These are phyloP conservation scores for Chascanopsetta lugubris DNA, from an alignment of 2,113 vertebrate genomes.

Conservation along the genomic window DNA sequence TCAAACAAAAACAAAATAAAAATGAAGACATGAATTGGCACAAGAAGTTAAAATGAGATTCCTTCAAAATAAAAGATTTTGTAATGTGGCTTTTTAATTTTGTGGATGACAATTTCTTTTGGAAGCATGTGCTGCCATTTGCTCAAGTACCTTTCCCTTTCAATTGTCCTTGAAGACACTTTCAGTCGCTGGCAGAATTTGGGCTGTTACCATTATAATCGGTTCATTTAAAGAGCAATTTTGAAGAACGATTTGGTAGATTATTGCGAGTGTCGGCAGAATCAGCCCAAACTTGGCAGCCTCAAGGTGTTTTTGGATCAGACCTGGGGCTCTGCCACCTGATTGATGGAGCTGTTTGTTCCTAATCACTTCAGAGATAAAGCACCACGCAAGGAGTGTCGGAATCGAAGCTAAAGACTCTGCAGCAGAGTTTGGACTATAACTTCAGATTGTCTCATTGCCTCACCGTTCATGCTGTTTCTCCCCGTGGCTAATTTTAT, in stretches of 20 bases:
- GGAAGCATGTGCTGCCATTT: not conserved
- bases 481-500: constrained; percentile 22
- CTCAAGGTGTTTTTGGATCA: constrained; percentile 45
- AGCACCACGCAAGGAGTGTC: constrained; percentile 33
- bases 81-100: not conserved
- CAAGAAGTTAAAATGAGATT: not conserved
- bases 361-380: constrained; percentile 57
- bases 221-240: constrained; percentile 14
- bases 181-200: constrained; percentile 17
- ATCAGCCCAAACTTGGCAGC: constrained; percentile 48
- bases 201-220: not conserved
- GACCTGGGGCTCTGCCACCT: constrained; percentile 28
- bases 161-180: not conserved
- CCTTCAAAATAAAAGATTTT: too few species aligned
- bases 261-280: constrained; percentile 32
- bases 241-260: constrained; percentile 20
- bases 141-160: not conserved
- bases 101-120: not conserved
- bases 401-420: constrained; percentile 38
- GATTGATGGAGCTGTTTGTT: constrained; percentile 57
- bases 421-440: constrained; percentile 14
- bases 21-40: not conserved
- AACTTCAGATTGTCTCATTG: constrained; percentile 36
- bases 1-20: not conserved
- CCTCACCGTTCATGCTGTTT: constrained; percentile 1